Evolutionary conservation across 1,140 invertebrate genomes (phyloP), one percentile per base, ranked within the genome.

Genomic region (Drosophila obscura): DNA sequence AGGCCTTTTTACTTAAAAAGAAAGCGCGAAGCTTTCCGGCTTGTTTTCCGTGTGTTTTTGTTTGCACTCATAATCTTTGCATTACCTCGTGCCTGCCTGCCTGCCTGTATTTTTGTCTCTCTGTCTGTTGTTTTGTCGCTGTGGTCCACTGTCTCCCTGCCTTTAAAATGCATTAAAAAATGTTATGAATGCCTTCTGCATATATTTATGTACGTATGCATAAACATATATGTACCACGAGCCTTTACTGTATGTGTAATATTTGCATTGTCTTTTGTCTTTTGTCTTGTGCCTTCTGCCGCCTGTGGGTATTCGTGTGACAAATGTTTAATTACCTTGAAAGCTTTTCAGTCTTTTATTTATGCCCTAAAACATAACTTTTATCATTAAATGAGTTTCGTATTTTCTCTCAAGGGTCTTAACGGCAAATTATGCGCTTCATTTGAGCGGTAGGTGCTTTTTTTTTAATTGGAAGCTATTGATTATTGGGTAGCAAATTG

Each of bases 291-390:
- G 16, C 15, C 58, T 48, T 63, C 35, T 11, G 44, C 31, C 44
- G 22, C 51, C 48, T 75, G 35, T 39, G 35, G 35, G 35, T 65
- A 51, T 16, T 52, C 45, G 65, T 51, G 49, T 69, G 53, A 58
- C 63, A 66, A 62, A 85, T 69, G 67, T 84, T 84, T 85, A 85
- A 85, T 84, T 85, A 80, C 81, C 63, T 77, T 69, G 63, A 80
- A 74, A 85, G 77, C 81, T 58, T 77, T 61, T 63, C 43, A 68
- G 44, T 26, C 53, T 61, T 62, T 82, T 53, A 35, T 62, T 77
- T 64, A 72, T 80, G 76, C 64, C 77, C 35, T 11, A 39, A 51
- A 73, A 62, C 57, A 73, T 84, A 85, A 84, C 69, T 85, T 85
- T 77, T 65, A 77, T 84, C 75, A 65, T 80, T 73, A 84, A 84